phyloP scores from a whole-genome alignment of 92 coral and sea anemone species.

The Paragorgia papillata region DNA sequence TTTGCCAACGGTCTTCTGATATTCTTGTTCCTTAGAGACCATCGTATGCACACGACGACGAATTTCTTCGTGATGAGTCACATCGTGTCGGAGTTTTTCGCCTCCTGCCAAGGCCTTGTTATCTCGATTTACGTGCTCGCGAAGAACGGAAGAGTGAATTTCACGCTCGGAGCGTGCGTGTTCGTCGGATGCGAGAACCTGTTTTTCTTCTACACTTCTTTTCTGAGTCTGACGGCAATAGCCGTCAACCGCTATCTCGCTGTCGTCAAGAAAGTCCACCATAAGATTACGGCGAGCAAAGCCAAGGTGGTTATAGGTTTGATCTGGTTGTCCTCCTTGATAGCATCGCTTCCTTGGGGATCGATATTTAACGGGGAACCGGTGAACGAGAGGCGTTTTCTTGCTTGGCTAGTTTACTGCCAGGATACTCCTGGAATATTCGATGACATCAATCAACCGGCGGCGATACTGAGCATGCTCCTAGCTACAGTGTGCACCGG shows the following conservation, averaged over 20 bases:
- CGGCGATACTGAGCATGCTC: slow-evolving; percentile 24
- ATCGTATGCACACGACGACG: slow-evolving; percentile 75
- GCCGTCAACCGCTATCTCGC: slow-evolving; percentile 77
- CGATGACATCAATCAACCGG: background rate
- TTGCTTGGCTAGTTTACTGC: slow-evolving; percentile 80
- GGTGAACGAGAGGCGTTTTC: slow-evolving; percentile 59
- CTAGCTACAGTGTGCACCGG: slow-evolving; percentile 51
- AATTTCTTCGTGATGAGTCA: slow-evolving; percentile 74
- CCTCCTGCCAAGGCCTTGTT: slow-evolving; percentile 67
- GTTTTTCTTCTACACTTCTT: slow-evolving; percentile 66
- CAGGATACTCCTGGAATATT: slow-evolving; percentile 52
- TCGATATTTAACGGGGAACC: slow-evolving; percentile 40
- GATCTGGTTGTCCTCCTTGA: slow-evolving; percentile 63
- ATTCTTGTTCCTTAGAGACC: slow-evolving; percentile 63
- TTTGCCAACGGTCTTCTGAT: slow-evolving; percentile 65
- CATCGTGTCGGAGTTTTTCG: slow-evolving; percentile 66
- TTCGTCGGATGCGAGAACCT: slow-evolving; percentile 64
- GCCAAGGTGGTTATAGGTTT: slow-evolving; percentile 52
- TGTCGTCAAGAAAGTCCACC: slow-evolving; percentile 74
- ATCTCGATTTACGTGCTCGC: slow-evolving; percentile 66
- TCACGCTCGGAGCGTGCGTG: slow-evolving; percentile 49
- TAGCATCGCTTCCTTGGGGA: slow-evolving; percentile 76
- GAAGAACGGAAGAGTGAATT: slow-evolving; percentile 21
- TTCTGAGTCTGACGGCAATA: slow-evolving; percentile 69
- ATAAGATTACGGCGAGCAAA: slow-evolving; percentile 60